A percentile compares a stretch with the other conserved stretches of the same genome.
phyloP scores from a whole-genome alignment of 1,140 invertebrate species.

The Pseudomyrmex cubaensis region DNA sequence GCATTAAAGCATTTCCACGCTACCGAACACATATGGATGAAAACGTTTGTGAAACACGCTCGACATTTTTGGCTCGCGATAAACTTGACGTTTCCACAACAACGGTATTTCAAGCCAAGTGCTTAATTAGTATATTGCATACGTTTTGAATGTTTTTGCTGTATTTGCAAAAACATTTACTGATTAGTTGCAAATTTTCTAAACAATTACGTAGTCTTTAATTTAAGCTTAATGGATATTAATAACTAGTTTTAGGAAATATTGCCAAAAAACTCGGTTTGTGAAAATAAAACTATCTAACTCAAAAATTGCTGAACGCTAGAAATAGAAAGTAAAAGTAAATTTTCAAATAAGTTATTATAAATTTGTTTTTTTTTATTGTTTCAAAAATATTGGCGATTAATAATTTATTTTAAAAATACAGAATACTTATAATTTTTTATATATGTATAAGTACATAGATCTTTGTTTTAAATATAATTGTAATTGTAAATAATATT shows the following conservation, averaged over 20 bases:
- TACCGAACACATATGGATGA: neutral
- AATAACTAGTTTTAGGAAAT: neutral
- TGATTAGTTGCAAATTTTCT: constrained; percentile 2
- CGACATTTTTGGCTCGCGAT: constrained; percentile 11
- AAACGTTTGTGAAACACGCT: constrained; percentile 27
- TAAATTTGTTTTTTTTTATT: neutral
- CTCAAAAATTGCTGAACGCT: neutral
- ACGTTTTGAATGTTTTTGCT: neutral
- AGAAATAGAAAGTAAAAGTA: neutral
- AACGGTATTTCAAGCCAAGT: constrained; percentile 7
- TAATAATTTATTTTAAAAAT: too few species aligned
- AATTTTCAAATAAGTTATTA: neutral
- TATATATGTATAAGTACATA: too few species aligned
- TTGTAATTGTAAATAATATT: neutral
- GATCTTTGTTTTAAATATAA: neutral
- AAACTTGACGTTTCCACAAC: constrained; percentile 11
- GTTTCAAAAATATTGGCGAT: too few species aligned
- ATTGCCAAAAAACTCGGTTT: neutral
- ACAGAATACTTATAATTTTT: too few species aligned
- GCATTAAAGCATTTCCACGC: neutral
- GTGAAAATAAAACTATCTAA: neutral
- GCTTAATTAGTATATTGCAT: constrained; percentile 21
- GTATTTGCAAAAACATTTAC: neutral
- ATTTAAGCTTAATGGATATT: neutral
- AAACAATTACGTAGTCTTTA: neutral